Percentiles rank a stretch among this genome's conserved stretches.
These are phyloP conservation scores for Macrobrachium nipponense DNA, from an alignment of 1,140 invertebrate species.

Conservation along the genomic window DNA sequence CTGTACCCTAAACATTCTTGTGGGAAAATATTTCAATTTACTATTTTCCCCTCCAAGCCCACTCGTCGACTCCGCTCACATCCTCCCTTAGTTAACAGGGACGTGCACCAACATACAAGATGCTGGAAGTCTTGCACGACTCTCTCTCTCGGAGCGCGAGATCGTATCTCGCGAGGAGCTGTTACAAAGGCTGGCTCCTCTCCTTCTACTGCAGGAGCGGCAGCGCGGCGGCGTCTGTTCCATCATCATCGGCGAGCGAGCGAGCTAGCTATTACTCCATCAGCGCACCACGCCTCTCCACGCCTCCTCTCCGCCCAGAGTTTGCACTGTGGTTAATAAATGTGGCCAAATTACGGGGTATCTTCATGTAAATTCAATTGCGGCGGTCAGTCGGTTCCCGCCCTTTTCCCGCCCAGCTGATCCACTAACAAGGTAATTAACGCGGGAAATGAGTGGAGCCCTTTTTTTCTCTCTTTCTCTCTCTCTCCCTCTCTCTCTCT, in stretches of 20 bases:
- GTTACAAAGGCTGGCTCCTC: neutral
- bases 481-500: neutral
- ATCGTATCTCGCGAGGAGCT: neutral
- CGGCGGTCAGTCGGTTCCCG: constrained; percentile 32
- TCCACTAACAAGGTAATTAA: constrained; percentile 50
- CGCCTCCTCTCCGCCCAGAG: constrained; percentile 41
- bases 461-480: neutral
- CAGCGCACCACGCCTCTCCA: constrained; percentile 39
- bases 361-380: constrained; percentile 57
- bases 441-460: constrained; percentile 20
- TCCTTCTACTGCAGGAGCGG: neutral
- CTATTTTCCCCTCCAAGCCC: too few species aligned
- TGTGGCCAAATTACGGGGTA: constrained; percentile 41
- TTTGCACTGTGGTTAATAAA: constrained; percentile 49
- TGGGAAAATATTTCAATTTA: too few species aligned
- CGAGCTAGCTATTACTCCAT: constrained; percentile 22
- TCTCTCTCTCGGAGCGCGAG: too few species aligned
- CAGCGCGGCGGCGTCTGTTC: neutral
- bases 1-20: too few species aligned
- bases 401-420: constrained; percentile 27
- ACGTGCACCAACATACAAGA: too few species aligned
- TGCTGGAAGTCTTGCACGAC: too few species aligned
- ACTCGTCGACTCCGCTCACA: too few species aligned
- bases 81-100: too few species aligned
- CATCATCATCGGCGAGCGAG: constrained; percentile 12